Evolutionary conservation across 1,140 invertebrate genomes (phyloP).

Genomic region (Atopsyche davidsoni): DNA sequence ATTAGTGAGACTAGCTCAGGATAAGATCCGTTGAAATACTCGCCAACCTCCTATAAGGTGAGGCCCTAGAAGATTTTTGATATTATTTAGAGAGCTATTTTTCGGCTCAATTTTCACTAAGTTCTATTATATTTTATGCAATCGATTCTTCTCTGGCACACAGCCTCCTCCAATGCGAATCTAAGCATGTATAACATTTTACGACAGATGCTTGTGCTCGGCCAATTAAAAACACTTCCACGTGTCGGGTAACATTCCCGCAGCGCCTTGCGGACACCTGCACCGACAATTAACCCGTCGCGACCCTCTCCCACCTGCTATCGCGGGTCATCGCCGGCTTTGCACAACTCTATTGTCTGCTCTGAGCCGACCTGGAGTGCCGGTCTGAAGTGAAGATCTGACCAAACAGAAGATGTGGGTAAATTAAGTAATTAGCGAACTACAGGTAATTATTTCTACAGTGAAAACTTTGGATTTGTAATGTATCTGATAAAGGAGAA

Average conservation of each 20-base stretch:
- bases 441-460: neutral
- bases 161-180: neutral
- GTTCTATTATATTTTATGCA: neutral
- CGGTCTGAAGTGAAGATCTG: neutral
- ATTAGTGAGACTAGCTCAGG: too few relatives aligned
- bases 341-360: slow-evolving; percentile 11
- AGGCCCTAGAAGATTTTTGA: too few relatives aligned
- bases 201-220: neutral
- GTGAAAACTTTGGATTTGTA: neutral
- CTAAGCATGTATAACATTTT: neutral
- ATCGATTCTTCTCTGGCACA: neutral
- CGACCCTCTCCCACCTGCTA: slow-evolving; percentile 2
- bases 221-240: neutral
- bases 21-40: too few relatives aligned
- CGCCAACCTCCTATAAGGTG: too few relatives aligned
- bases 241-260: neutral
- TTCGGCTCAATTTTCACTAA: neutral
- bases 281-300: slow-evolving; percentile 6
- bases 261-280: too few relatives aligned
- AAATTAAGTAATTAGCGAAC: neutral
- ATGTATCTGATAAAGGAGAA: too few relatives aligned
- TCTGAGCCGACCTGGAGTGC: slow-evolving; percentile 7
- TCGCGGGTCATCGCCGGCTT: neutral
- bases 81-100: too few relatives aligned
- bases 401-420: neutral